These are phyloP conservation scores for Noturus placidus DNA, from an alignment of 2,113 vertebrate genomes.

Conservation along the genomic window DNA sequence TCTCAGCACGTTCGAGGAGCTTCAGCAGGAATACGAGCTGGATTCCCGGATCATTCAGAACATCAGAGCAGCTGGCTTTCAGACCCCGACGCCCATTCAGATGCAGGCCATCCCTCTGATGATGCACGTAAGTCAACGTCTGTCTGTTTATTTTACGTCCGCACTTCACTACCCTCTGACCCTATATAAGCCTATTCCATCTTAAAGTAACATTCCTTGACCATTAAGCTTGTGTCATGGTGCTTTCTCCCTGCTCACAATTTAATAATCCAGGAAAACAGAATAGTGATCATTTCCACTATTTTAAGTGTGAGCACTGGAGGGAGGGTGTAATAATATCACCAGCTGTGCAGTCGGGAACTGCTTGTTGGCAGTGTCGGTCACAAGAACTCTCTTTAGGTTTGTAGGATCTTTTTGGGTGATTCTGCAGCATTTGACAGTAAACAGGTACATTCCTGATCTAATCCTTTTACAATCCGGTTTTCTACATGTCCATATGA, in stretches of 20 bases:
- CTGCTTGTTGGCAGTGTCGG: neutral
- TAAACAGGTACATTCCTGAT: neutral
- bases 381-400: too few species aligned
- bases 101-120: constrained; percentile 95
- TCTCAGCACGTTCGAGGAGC: constrained; percentile 83
- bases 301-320: neutral
- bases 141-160: neutral
- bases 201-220: too few species aligned
- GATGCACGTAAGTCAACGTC: constrained; percentile 80
- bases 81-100: constrained; percentile 85
- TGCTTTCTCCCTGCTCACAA: too few species aligned
- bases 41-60: constrained; percentile 82
- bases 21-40: constrained; percentile 84
- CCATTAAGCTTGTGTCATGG: too few species aligned
- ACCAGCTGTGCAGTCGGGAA: neutral
- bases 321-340: neutral
- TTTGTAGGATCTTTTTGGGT: too few species aligned
- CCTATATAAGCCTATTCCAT: too few species aligned
- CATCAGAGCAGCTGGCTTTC: constrained; percentile 80
- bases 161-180: too few species aligned
- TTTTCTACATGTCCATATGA: neutral
- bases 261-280: neutral
- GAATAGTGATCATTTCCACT: neutral
- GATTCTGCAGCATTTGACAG: neutral
- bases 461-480: neutral